These are phyloP conservation scores for Ypsolopha sequella DNA, from an alignment of 2,888 invertebrate species.

Conservation along the genomic window DNA sequence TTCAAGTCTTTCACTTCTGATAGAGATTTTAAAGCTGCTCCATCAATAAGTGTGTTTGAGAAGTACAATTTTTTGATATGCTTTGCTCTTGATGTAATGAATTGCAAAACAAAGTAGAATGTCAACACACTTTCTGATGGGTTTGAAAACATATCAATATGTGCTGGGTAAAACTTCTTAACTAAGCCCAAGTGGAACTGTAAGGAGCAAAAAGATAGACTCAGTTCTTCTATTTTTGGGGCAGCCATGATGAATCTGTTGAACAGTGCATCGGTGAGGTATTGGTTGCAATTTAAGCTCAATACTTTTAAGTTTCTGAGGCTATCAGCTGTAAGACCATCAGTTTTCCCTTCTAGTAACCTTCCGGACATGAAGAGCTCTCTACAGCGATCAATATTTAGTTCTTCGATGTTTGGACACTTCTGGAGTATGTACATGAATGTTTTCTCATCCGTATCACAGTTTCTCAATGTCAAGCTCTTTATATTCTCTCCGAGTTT, in stretches of 20 bases:
- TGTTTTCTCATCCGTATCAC: constrained; percentile 75
- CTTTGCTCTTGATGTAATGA: constrained; percentile 62
- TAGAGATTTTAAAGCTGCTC: constrained; percentile 68
- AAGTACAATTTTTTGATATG: constrained; percentile 73
- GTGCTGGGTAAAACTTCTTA: constrained; percentile 75
- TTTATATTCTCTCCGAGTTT: constrained; percentile 69
- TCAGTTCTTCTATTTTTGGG: constrained; percentile 70
- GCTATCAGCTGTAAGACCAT: constrained; percentile 54
- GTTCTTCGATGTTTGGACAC: constrained; percentile 65
- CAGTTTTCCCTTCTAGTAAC: constrained; percentile 71
- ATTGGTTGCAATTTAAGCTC: constrained; percentile 76
- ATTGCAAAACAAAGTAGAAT: constrained; percentile 74
- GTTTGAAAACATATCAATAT: constrained; percentile 28
- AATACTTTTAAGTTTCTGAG: constrained; percentile 68
- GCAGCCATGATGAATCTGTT: constrained; percentile 74
- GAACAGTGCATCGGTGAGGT: constrained; percentile 81
- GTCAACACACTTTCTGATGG: constrained; percentile 80
- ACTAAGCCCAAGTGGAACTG: constrained; percentile 78
- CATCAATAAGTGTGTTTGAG: constrained; percentile 77
- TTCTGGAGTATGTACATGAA: constrained; percentile 71
- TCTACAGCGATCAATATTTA: constrained; percentile 75
- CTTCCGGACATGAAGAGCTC: constrained; percentile 82
- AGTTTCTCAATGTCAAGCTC: constrained; percentile 67
- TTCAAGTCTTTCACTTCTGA: constrained; percentile 61
- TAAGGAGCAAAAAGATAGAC: constrained; percentile 76